phyloP scores from a whole-genome alignment of 2,888 invertebrate species.

The Asteroscopus sphinx region DNA sequence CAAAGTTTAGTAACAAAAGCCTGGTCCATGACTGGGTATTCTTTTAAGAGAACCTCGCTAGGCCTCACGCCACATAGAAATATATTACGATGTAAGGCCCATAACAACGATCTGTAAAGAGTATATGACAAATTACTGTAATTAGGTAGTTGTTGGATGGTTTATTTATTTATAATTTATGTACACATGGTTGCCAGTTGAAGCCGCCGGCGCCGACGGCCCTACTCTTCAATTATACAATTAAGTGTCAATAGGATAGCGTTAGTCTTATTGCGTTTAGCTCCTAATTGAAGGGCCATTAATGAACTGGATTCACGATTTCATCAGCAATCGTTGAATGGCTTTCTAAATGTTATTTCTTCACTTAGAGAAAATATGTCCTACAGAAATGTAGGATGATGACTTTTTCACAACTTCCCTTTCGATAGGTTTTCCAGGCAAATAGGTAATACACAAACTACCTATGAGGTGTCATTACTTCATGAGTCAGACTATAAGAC shows the following conservation, averaged over 20 bases:
- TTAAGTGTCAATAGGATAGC: conserved; percentile 56
- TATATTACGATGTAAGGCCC: conserved; percentile 11
- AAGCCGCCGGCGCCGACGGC: conserved; percentile 28
- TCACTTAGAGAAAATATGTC: no score
- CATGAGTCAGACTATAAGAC: conserved; percentile 17
- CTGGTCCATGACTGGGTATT: background rate
- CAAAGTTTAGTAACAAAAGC: conserved; percentile 40
- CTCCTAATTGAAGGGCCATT: conserved; percentile 40
- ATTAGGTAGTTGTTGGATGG: no score
- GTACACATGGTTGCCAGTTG: conserved; percentile 33
- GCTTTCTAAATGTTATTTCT: no score
- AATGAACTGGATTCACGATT: conserved; percentile 1
- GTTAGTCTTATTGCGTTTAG: conserved; percentile 57
- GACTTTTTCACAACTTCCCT: background rate
- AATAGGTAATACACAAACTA: conserved; percentile 5
- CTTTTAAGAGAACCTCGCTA: conserved; percentile 10
- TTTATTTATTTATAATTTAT: no score
- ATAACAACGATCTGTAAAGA: conserved; percentile 8
- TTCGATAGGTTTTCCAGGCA: background rate
- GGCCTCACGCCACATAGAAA: conserved; percentile 6
- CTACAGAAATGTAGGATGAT: no score
- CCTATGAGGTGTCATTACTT: conserved; percentile 7
- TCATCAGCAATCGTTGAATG: background rate
- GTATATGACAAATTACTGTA: conserved; percentile 49
- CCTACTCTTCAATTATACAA: conserved; percentile 56